Conservation (phyloP, 2,888 invertebrate species). For the Platycnemis pennipes region DNA sequence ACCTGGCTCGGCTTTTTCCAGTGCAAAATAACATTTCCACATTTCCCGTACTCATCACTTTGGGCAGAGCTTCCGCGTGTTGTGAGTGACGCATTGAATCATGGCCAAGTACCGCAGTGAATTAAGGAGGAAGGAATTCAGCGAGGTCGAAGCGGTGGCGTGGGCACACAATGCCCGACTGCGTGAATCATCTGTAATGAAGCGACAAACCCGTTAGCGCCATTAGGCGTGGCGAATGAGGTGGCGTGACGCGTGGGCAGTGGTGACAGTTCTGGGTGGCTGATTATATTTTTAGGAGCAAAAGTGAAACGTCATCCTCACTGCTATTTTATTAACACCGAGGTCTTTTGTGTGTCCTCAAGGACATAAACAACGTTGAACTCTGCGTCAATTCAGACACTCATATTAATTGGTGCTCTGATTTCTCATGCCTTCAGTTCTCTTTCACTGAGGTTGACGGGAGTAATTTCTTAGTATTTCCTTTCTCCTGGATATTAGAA, state of each 20-base stretch:
- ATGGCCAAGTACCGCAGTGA: neutral
- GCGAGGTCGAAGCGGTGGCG: neutral
- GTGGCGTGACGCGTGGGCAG: neutral
- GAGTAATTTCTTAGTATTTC: too few relatives aligned
- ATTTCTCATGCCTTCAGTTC: too few relatives aligned
- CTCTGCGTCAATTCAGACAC: too few relatives aligned
- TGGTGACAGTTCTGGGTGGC: neutral
- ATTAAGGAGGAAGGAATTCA: neutral
- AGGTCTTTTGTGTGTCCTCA: neutral
- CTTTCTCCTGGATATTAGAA: too few relatives aligned
- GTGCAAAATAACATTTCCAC: too few relatives aligned
- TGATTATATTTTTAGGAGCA: neutral
- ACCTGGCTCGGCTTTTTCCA: too few relatives aligned
- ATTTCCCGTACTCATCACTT: neutral
- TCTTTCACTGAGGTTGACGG: too few relatives aligned
- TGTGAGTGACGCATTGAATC: neutral
- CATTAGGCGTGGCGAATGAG: neutral
- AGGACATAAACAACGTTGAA: too few relatives aligned
- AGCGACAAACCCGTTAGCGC: neutral
- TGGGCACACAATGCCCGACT: neutral
- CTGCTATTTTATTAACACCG: neutral
- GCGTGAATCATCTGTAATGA: conserved; percentile 16
- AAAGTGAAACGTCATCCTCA: neutral
- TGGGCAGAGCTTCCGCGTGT: too few relatives aligned
- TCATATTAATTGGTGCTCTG: too few relatives aligned